Evolutionary conservation across 2,888 invertebrate genomes (phyloP), one percentile per base, ranked within the genome.

Genomic region (Drosophila robusta): DNA sequence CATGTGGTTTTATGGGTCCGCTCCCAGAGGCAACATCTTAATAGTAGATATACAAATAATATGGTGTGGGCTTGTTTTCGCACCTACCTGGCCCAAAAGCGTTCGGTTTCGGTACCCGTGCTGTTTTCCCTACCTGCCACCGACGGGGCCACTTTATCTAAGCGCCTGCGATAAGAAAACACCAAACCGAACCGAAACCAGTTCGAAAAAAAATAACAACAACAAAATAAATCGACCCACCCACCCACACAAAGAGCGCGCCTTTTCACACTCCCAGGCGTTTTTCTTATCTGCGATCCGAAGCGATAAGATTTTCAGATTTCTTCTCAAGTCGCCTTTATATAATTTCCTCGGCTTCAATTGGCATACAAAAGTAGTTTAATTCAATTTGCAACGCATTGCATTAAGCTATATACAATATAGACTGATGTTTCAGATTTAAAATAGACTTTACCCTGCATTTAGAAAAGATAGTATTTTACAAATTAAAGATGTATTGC

Each of bases 131-230:
- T 57, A 54, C 58, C 63, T 64, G 66, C 39, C 44, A 57, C 56
- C 62, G 57, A 68, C 38, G 61, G 57, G 50, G 36, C 63, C 63
- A 22, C 29, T 73, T 73, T 73, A 73, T 69, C 73, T 73, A 72
- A 54, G 73, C 73, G 72, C 68, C 68, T 68, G 73, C 52, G 71
- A 71, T 72, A 71, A 72, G 54, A 51, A 51, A 34, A 58, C 41
- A 22, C 24, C 41, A 47, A 57, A 65, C 36, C 36, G 9, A 26
- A 36, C 34, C 39, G 34, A 4, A 22, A n/a, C 42, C 16, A 32
- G 7, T 38, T 38, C 16, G n/a, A 24, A 34, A 22, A 49, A 34
- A 29, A 29, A 29, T 3, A 26, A 26, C 0, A 26, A 9, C 29
- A 29, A 29, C 9, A 29, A 29, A 9, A 29, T 9, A 3, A 29